phyloP scores from a whole-genome alignment of 2,113 vertebrate species.

The Tragelaphus strepsiceros region DNA sequence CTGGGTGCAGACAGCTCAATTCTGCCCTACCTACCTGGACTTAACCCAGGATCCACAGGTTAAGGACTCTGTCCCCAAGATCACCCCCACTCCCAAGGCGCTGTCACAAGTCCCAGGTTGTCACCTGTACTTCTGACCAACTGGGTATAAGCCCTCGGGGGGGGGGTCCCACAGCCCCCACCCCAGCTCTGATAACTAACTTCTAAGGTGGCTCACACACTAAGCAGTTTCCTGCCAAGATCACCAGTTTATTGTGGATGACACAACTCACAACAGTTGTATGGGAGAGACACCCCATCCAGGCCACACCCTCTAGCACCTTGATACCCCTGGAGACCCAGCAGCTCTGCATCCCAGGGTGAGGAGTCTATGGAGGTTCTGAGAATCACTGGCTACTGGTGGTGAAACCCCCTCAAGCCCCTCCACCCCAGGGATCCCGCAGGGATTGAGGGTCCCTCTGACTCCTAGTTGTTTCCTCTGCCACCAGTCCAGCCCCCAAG shows the following conservation, averaged over 20 bases:
- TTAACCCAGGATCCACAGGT: background rate
- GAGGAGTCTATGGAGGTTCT: background rate
- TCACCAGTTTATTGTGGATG: background rate
- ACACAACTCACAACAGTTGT: background rate
- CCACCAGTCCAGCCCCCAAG: background rate
- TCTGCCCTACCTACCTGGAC: background rate
- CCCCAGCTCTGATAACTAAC: background rate
- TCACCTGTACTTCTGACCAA: background rate
- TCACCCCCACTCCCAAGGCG: background rate
- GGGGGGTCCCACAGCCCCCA: background rate
- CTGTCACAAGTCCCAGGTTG: background rate
- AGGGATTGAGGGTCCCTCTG: background rate
- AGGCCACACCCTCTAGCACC: background rate
- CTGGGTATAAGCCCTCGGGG: background rate
- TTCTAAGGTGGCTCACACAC: background rate
- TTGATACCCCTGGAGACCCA: background rate
- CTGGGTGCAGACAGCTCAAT: background rate
- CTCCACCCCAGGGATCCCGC: background rate
- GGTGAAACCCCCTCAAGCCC: background rate
- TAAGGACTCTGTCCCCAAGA: background rate
- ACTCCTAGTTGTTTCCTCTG: background rate
- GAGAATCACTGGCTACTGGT: background rate
- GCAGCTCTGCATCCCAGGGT: background rate
- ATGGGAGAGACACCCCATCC: background rate
- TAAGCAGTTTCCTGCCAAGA: background rate